Percentiles rank a stretch among this genome's conserved stretches.
These are phyloP conservation scores for Paratilapia polleni DNA, from an alignment of 2,113 vertebrate genomes.

Conservation along the genomic window DNA sequence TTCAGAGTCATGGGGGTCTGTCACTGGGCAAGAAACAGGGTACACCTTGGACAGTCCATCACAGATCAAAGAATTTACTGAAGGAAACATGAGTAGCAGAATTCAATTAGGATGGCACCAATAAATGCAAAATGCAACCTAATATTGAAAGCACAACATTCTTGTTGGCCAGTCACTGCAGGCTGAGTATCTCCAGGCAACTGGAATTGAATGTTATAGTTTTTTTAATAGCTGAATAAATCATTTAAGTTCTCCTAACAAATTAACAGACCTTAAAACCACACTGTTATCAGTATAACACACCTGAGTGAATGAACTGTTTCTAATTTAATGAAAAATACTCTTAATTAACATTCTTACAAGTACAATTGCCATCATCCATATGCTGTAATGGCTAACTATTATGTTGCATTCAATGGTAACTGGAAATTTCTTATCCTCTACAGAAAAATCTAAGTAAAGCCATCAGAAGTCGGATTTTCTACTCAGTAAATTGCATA, in stretches of 20 bases:
- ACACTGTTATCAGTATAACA: neutral
- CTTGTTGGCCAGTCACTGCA: neutral
- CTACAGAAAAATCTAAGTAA: neutral
- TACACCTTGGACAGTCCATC: neutral
- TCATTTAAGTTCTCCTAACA: conserved; percentile 15
- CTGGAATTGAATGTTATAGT: neutral
- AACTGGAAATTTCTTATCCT: neutral
- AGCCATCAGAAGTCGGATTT: neutral
- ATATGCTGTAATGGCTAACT: neutral
- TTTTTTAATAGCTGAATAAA: conserved; percentile 19
- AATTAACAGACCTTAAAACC: conserved; percentile 8
- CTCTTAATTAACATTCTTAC: neutral
- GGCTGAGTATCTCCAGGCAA: neutral
- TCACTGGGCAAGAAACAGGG: neutral
- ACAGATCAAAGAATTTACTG: neutral
- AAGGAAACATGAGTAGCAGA: neutral
- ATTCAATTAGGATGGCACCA: too few relatives aligned
- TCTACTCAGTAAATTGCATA: neutral
- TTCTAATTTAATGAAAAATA: neutral
- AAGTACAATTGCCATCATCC: neutral
- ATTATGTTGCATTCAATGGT: neutral
- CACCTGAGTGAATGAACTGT: neutral
- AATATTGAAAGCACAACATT: too few relatives aligned
- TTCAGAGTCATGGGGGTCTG: neutral
- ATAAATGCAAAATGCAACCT: too few relatives aligned